Percentiles rank a stretch among this genome's conserved stretches.
phyloP scores from a whole-genome alignment of 2,888 invertebrate genomes.

The Lamellibrachia satsuma region DNA sequence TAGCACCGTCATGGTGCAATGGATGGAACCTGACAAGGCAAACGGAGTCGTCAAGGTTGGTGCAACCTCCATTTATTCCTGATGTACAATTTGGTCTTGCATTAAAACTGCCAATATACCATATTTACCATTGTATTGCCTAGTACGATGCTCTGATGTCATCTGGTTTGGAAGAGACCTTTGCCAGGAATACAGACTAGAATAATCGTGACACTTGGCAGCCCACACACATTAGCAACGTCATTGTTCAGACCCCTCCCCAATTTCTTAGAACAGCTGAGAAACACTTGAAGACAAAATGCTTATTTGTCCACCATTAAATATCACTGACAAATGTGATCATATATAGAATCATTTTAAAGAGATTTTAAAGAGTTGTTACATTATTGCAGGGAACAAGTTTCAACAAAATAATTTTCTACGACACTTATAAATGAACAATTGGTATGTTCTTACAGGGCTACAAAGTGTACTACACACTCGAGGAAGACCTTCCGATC shows the following conservation, averaged over 20 bases:
- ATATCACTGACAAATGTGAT: neutral
- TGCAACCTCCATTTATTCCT: slow-evolving; percentile 40
- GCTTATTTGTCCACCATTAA: neutral
- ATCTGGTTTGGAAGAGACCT: neutral
- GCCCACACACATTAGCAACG: no score
- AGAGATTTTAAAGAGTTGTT: neutral
- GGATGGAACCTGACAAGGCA: slow-evolving; percentile 97
- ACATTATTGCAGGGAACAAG: neutral
- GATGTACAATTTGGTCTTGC: neutral
- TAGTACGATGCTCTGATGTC: no score
- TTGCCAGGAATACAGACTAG: neutral
- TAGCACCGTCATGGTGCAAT: slow-evolving; percentile 95
- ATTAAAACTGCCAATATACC: neutral
- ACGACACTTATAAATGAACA: neutral
- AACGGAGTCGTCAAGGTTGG: slow-evolving; percentile 96
- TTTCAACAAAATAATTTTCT: neutral
- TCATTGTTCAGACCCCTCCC: no score
- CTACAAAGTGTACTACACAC: slow-evolving; percentile 96
- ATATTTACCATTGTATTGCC: neutral
- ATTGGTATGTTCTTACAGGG: slow-evolving; percentile 72
- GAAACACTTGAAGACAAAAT: no score
- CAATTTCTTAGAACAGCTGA: no score
- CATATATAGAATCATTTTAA: neutral
- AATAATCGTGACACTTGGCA: neutral
- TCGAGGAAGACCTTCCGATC: slow-evolving; percentile 84